Base-by-base conservation (phyloP, 2,113 vertebrate species). In the Hydrochoerus hydrochaeris region DNA sequence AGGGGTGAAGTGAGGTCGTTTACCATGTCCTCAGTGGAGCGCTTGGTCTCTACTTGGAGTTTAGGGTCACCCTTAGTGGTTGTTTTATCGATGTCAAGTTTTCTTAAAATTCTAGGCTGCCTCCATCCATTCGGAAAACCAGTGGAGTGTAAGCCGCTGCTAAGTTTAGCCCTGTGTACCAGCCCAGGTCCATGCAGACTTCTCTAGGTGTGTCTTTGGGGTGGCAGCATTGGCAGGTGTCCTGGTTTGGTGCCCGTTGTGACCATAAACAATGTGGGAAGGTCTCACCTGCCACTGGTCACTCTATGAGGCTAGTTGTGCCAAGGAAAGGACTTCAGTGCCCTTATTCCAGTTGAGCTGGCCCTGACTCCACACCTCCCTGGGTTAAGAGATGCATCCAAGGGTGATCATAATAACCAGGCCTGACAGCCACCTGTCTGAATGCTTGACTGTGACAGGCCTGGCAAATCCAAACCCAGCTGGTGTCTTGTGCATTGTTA, bases 111-210 rank as follows among this genome's bases (percentile, higher is more conserved):
- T 94, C n/a, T 69, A 86, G 91, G 49, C 32, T 32, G 9, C 87
- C 22, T 90, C 62, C 86, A 71, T 89, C 52, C 4, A 41, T 80
- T 81, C 69, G 75, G 81, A 75, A 87, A 84, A 91, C 60, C 28
- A 60, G 52, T 41, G 60, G 65, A 9, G 2, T 85, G 38, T 93
- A 57, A 85, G 22, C 58, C 32, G n/a, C 49, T 87, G 73, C 0
- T 84, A 28, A 30, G 12, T 90, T 75, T 69, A 92, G n/a, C 83
- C 46, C 83, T 46, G 63, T 90, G 65, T 95, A 38, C 49, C 9
- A 82, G 38, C 30, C 71, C 8, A 24, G 30, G 3, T 7, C 32
- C 81, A 17, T 24, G 13, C 32, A 82, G 32, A 35, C 54, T 87
- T 71, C 94, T 60, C 71, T 71, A 26, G 71, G 20, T 80, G 41